phyloP scores from a whole-genome alignment of 2,797 vertebrate species.

The Brachyrhaphis roseni region DNA sequence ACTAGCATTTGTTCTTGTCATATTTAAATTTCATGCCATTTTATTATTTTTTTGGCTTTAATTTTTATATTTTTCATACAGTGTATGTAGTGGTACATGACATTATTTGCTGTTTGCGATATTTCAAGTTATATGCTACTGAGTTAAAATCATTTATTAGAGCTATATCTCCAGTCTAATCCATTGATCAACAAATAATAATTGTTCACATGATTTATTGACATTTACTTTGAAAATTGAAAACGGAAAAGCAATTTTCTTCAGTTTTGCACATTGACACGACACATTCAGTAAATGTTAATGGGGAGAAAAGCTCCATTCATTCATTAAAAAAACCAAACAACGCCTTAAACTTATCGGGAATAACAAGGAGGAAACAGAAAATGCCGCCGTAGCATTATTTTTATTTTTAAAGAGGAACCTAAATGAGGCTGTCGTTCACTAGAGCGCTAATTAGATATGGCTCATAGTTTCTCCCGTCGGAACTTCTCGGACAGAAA shows the following conservation, averaged over 20 bases:
- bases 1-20: background rate
- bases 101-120: background rate
- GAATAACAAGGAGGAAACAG: background rate
- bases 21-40: background rate
- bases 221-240: slow-evolving; percentile 62
- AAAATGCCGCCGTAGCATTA: background rate
- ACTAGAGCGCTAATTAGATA: slow-evolving; percentile 60
- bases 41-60: background rate
- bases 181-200: background rate
- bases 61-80: background rate
- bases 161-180: too few species aligned
- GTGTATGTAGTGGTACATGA: too few species aligned
- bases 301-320: slow-evolving; percentile 48
- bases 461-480: slow-evolving; percentile 54
- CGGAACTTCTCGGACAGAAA: slow-evolving; percentile 53
- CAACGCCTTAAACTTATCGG: background rate
- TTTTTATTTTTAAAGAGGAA: slow-evolving; percentile 29
- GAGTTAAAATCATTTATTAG: background rate
- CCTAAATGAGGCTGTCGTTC: slow-evolving; percentile 13
- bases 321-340: slow-evolving; percentile 57
- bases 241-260: slow-evolving; percentile 30
- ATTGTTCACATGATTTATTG: background rate
- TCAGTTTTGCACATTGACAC: background rate
- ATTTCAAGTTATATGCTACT: background rate
- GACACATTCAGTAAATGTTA: slow-evolving; percentile 23